Evolutionary conservation across 2,888 invertebrate species (phyloP).

Genomic region (Netelia inedita): DNA sequence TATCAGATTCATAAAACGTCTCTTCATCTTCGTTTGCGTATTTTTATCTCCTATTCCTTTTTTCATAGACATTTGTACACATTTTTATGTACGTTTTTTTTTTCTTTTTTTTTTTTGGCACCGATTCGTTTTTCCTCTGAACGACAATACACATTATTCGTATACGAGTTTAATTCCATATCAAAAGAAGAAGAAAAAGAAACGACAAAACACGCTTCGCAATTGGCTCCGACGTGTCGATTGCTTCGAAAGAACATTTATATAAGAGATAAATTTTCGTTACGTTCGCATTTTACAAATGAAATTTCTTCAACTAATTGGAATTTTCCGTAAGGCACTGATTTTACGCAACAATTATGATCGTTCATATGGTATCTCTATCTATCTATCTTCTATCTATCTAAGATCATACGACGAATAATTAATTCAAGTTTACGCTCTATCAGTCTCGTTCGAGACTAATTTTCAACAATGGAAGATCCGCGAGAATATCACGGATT

Average conservation of each 20-base stretch:
- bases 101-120: slow-evolving; percentile 80
- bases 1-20: slow-evolving; percentile 56
- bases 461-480: slow-evolving; percentile 39
- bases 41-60: slow-evolving; percentile 69
- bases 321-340: slow-evolving; percentile 77
- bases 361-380: slow-evolving; percentile 16
- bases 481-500: slow-evolving; percentile 37
- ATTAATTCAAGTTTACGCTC: slow-evolving; percentile 17
- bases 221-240: slow-evolving; percentile 25
- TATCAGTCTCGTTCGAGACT: slow-evolving; percentile 32
- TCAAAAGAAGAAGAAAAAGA: slow-evolving; percentile 18
- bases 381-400: slow-evolving; percentile 8
- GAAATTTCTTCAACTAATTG: slow-evolving; percentile 46
- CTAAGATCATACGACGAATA: slow-evolving; percentile 36
- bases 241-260: slow-evolving; percentile 12
- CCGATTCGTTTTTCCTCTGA: slow-evolving; percentile 66
- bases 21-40: slow-evolving; percentile 34
- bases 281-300: slow-evolving; percentile 5
- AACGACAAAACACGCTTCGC: slow-evolving; percentile 23
- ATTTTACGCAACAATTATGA: slow-evolving; percentile 72
- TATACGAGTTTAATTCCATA: slow-evolving; percentile 46
- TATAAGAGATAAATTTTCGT: slow-evolving; percentile 21
- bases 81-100: slow-evolving; percentile 71
- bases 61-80: slow-evolving; percentile 57
- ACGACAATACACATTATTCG: slow-evolving; percentile 14